Conservation (phyloP, 2,113 vertebrate species). For the Oreochromis spilurus region DNA sequence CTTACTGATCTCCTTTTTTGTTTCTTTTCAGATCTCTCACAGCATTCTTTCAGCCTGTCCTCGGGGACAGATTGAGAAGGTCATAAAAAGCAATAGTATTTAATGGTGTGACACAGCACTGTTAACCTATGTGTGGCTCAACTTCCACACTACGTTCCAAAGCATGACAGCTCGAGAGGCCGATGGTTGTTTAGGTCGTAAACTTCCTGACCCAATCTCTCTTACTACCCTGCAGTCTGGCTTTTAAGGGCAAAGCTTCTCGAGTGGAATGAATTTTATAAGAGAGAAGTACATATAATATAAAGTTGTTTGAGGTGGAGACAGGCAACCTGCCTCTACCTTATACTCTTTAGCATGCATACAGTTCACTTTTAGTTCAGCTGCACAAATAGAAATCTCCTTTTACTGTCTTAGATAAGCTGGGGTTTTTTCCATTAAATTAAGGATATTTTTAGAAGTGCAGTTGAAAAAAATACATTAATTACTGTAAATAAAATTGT, state of each 20-base stretch:
- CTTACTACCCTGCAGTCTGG: not conserved
- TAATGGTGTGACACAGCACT: slow-evolving; percentile 34
- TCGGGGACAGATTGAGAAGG: slow-evolving; percentile 37
- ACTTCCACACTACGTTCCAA: not conserved
- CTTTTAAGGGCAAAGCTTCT: slow-evolving; percentile 14
- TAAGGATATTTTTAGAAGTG: not conserved
- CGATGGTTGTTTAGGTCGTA: slow-evolving; percentile 41
- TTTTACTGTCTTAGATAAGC: fast-evolving
- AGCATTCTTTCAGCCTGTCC: slow-evolving; percentile 20
- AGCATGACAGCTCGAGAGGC: slow-evolving; percentile 45
- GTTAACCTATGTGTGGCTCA: slow-evolving; percentile 49
- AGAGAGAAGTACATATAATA: not conserved
- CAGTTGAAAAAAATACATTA: not conserved
- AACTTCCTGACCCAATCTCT: slow-evolving; percentile 38
- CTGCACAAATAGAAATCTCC: not conserved
- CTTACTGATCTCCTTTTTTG: not conserved
- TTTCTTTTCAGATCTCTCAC: not conserved
- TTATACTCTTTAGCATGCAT: not conserved
- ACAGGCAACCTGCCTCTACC: not conserved
- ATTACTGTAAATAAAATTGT: not conserved
- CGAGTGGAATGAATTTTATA: slow-evolving; percentile 9
- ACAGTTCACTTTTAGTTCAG: not conserved
- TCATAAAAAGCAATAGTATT: slow-evolving; percentile 59
- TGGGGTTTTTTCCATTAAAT: not conserved
- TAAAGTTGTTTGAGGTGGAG: not conserved